These are phyloP conservation scores for Tetropium fuscum DNA, from an alignment of 2,888 invertebrate species.

Conservation along the genomic window DNA sequence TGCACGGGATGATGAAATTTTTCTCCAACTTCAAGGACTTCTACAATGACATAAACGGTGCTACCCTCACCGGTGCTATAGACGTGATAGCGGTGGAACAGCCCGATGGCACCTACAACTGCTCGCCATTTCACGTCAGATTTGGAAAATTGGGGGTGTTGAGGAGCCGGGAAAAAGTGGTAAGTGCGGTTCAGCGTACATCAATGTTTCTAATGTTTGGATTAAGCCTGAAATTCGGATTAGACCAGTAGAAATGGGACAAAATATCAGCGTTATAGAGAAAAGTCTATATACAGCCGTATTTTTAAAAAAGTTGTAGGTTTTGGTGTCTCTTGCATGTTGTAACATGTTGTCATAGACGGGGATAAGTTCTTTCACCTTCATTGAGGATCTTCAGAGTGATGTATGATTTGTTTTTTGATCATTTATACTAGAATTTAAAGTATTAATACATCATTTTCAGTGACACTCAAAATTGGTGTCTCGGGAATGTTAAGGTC, in stretches of 20 bases:
- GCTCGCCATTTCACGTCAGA: constrained; percentile 98
- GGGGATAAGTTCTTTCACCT: too few species aligned
- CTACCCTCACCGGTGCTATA: constrained; percentile 98
- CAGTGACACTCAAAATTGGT: too few species aligned
- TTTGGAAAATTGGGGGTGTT: constrained; percentile 99
- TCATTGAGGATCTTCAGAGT: too few species aligned
- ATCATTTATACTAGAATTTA: too few species aligned
- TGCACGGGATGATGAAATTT: constrained; percentile 70
- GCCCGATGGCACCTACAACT: constrained; percentile 92
- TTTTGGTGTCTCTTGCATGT: too few species aligned
- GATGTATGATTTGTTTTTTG: too few species aligned
- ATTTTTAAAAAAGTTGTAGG: too few species aligned
- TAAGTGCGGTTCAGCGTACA: too few species aligned
- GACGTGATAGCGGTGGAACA: constrained; percentile 98
- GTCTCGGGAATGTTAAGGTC: too few species aligned
- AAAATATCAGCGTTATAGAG: background rate
- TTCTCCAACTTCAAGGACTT: constrained; percentile 94
- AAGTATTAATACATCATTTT: too few species aligned
- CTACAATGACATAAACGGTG: constrained; percentile 98
- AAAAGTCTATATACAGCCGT: background rate
- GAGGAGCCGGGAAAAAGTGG: constrained; percentile 95
- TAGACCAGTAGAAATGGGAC: background rate
- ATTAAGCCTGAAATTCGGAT: background rate
- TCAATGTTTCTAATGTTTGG: too few species aligned
- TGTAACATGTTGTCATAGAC: too few species aligned